Conservation (phyloP, 2,113 vertebrate species). For the western clawed frog (Xenopus tropicalis) region UCB_Xtro_10.0 CM004445.2:22353001-22353500, state of each 20-base stretch:
- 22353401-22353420: conserved; percentile 22
- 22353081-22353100: too few species aligned
- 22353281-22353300: conserved; percentile 23
- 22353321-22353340: conserved; percentile 12
- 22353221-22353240: conserved; percentile 15
- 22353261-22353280: conserved; percentile 14
- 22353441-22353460: conserved; percentile 34
- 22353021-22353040: too few species aligned
- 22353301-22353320: neutral
- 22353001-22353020: too few species aligned
- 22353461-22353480: conserved; percentile 17
- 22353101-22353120: too few species aligned
- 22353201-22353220: too few species aligned
- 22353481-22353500: neutral
- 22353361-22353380: conserved; percentile 34
- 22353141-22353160: too few species aligned
- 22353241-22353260: conserved; percentile 14
- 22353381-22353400: conserved; percentile 28
- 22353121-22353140: too few species aligned
- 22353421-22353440: conserved; percentile 13
- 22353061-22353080: too few species aligned
- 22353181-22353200: too few species aligned
- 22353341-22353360: conserved; percentile 2
- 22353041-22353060: too few species aligned
- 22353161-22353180: too few species aligned